Evolutionary conservation across 2,113 vertebrate species (phyloP), one percentile per base, ranked within the genome.

Genomic region (Prionailurus viverrinus): DNA sequence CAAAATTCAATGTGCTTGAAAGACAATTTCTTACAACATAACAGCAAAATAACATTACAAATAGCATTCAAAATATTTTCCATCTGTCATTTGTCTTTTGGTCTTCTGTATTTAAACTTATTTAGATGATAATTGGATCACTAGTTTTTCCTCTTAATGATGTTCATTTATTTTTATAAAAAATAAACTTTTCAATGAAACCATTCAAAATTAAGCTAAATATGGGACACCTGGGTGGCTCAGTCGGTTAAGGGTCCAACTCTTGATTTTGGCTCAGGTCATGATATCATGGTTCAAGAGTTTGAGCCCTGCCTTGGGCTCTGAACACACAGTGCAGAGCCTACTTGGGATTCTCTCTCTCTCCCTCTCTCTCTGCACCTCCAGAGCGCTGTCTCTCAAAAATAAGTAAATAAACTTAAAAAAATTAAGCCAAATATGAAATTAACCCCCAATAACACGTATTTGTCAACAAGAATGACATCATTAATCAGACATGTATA

Each of bases 1-100:
- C 95, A 92, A 95, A 93, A 61, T 89, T 81, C 66, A 31, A 51
- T 65, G 2, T 91, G 5, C 68, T 92, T 69, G 23, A 90, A 97
- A 89, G 15, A 82, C 1, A 95, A 73, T 78, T 33, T 87, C 63
- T 68, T 69, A 29, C 5, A 61, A 61, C 39, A 21, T 58, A 15
- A 13, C 39, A 94, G 58, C 0, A 61, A 68, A n/a, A 76, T 51
- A 41, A 14, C 2, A 81, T 81, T 51, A 74, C 1, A 89, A 36
- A 53, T 31, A 89, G 4, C 1, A 7, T 81, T 63, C 12, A 65
- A 92, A 82, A 29, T 93, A 66, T 29, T n/a, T 94, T 19, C 2
- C 15, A 45, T 41, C 9, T 68, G 7, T 23, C 2, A 36, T 82
- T 71, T 95, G 90, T 87, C 16, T 21, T 25, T 74, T 7, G 58